These are phyloP conservation scores for Pseudotriccus pelzelni DNA, from an alignment of 2,797 vertebrate genomes.

Conservation along the genomic window DNA sequence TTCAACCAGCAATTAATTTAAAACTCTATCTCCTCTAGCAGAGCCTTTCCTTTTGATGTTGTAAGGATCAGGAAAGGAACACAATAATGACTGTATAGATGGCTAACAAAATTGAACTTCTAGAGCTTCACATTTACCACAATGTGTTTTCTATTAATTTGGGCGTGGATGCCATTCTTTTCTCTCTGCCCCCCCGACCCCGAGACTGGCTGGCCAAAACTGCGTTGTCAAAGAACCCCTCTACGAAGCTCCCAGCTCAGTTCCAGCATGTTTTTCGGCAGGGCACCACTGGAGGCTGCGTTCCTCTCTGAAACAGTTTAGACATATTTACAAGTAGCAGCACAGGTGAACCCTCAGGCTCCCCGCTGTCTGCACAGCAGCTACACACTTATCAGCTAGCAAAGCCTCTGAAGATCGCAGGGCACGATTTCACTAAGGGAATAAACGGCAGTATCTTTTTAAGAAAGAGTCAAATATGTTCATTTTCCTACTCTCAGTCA, in stretches of 20 bases:
- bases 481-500: neutral
- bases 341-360: neutral
- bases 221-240: neutral
- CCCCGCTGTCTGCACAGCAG: neutral
- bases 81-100: neutral
- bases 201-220: neutral
- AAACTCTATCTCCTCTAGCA: neutral
- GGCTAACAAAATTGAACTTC: neutral
- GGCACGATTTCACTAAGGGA: neutral
- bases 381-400: neutral
- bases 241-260: neutral
- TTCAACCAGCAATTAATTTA: neutral
- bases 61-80: neutral
- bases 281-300: neutral
- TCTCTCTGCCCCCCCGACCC: fast-evolving
- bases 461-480: neutral
- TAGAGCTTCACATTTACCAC: neutral
- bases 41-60: neutral
- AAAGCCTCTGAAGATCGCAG: neutral
- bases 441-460: neutral
- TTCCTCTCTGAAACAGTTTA: neutral
- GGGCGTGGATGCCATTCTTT: neutral
- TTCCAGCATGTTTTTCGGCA: slow-evolving; percentile 1
- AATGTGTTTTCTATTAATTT: neutral
- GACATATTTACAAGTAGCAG: neutral